phyloP scores from a whole-genome alignment of 1,140 invertebrate genomes.

The Drosophila malerkotliana region DNA sequence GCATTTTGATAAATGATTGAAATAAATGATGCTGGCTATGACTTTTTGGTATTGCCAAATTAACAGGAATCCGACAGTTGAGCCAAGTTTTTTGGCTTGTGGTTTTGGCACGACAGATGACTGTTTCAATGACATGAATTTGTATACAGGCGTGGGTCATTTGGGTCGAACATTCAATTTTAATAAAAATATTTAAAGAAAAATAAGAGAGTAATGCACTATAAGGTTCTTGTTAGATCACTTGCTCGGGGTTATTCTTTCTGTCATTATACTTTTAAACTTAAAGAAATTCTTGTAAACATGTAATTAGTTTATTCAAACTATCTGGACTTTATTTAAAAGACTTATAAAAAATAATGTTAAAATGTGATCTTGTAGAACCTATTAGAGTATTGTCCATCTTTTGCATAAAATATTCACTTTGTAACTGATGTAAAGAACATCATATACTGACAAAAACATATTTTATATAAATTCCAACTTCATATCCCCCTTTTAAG shows the following conservation, averaged over 20 bases:
- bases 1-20: conserved; percentile 76
- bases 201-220: not conserved
- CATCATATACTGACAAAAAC: no score
- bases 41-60: conserved; percentile 37
- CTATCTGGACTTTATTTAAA: no score
- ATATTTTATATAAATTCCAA: no score
- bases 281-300: no score
- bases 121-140: not conserved
- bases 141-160: not conserved
- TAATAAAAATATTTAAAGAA: not conserved
- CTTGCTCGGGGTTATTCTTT: no score
- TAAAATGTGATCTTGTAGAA: no score
- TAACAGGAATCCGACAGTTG: conserved; percentile 38
- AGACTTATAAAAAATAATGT: not conserved
- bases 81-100: conserved; percentile 6
- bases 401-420: no score
- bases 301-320: no score
- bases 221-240: not conserved
- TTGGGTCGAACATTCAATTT: not conserved
- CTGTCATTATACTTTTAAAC: no score
- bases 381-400: no score
- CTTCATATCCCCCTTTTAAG: not conserved
- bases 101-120: conserved; percentile 5
- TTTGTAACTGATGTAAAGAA: no score
- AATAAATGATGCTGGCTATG: conserved; percentile 62